Base-by-base conservation (phyloP, 2,797 vertebrate species). In the Trematomus bernacchii region DNA sequence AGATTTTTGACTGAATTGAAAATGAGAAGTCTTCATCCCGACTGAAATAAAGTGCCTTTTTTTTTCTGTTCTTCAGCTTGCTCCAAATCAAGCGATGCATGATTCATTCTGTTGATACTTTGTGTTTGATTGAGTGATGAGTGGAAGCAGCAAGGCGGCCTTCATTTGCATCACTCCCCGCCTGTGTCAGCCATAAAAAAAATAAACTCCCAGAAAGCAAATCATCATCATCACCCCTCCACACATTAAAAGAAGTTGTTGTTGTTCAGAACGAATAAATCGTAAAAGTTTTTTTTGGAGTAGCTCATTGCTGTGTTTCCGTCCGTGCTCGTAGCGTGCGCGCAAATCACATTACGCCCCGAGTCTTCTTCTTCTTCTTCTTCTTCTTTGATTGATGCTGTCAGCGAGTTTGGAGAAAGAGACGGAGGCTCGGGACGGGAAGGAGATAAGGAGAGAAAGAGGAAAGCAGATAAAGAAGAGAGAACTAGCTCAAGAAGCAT, bases 331-430 rank as follows among this genome's bases (percentile, higher is more conserved):
- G 3, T 19, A 7, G 23, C 12, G 37, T 13, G n/a, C 13, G 47
- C 7, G 2, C 2, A 2, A 43, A 43, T 84, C 73, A 15, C 70
- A 70, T 74, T 51, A 66, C 64, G 78, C 70, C 71, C 70, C 0
- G 18, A 85, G 87, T 85, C 80, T 72, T 7, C 33, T 33, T 33
- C 33, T 37, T 33, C 33, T 33, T 33, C 33, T 30, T 30, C 80
- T 71, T 52, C 77, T 43, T 2, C 75, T 84, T 84, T 92, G 92
- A 93, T 92, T 90, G 92, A 93, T 93, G 88, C 90, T 73, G 89
- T 93, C 92, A 92, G 87, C 57, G 72, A 85, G 83, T 86, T 83
- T 74, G 79, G 73, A 82, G 85, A 61, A 82, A 80, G 80, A 84
- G 81, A 64, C 51, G 52, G 73, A 21, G 70, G 71, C 74, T 73